These are phyloP conservation scores for Xenopus petersii DNA, from an alignment of 2,797 vertebrate species.

Conservation along the genomic window DNA sequence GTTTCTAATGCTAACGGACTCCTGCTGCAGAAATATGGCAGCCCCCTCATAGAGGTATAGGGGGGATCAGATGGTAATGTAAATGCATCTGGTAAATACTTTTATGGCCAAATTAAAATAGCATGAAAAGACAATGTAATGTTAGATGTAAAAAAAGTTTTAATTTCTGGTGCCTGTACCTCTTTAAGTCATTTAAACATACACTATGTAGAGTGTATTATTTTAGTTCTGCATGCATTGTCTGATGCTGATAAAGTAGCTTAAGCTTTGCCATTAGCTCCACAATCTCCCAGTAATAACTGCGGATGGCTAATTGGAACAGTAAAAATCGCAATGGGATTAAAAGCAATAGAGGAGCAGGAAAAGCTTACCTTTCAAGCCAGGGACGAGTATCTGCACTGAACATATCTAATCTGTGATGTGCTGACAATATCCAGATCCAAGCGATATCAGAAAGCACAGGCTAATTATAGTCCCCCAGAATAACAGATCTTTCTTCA, in stretches of 20 bases:
- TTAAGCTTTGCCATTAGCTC: neutral
- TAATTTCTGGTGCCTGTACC: too few species aligned
- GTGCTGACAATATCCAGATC: slow-evolving; percentile 74
- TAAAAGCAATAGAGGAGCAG: slow-evolving; percentile 10
- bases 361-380: slow-evolving; percentile 86
- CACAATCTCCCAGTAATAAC: neutral
- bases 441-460: slow-evolving; percentile 71
- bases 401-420: slow-evolving; percentile 86
- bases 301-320: neutral
- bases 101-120: too few species aligned
- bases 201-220: too few species aligned
- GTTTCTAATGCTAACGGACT: too few species aligned
- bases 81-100: too few species aligned
- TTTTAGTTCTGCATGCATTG: too few species aligned
- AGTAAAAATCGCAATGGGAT: neutral
- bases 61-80: too few species aligned
- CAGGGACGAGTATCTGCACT: slow-evolving; percentile 93
- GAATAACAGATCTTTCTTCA: slow-evolving; percentile 74
- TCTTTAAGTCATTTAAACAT: too few species aligned
- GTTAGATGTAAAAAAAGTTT: too few species aligned
- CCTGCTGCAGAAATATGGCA: too few species aligned
- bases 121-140: too few species aligned
- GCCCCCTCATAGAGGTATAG: too few species aligned
- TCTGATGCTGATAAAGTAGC: neutral
- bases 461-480: slow-evolving; percentile 68